Base-by-base conservation (phyloP, 2,113 vertebrate genomes). In the Melanerpes aurifrons region DNA sequence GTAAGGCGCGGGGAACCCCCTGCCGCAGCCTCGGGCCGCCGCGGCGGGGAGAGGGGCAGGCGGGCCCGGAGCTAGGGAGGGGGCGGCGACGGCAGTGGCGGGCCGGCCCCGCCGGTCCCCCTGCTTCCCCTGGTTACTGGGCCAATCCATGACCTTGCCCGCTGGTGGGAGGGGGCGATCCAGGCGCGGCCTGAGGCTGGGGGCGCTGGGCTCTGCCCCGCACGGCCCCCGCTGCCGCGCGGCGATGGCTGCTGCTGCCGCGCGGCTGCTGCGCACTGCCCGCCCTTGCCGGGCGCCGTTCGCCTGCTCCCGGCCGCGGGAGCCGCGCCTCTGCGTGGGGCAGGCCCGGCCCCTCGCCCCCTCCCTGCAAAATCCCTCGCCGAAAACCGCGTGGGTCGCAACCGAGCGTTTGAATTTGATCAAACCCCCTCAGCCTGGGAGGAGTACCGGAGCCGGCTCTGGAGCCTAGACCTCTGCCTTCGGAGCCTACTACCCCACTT, bases 1-100 rank as follows among this genome's bases (percentile, higher is more conserved):
- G 98, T 4, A 98, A 95, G 5, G 97, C 97, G 31, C 98, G 95
- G 0, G 86, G 79, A 13, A 97, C 43, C 86, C 31, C 98, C 94
- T 1, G 97, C 37, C 0, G 76, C 74, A 3, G 37, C 93, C 76
- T 97, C 93, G 24, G 59, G 50, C 37, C 59, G 47, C 31, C 4
- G 45, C 6, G 3, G 96, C 35, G 16, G 58, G 40, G 97, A 15
- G 24, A 95, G 87, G 20, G 28, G 25, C 3, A 12, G 29, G 66
- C 21, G 31, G 28, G 61, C 48, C 21, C 48, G 9, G 20, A 32
- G 57, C 4, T 25, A 10, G 57, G 3, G 57, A 19, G 31, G 31
- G 18, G 18, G 58, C 18, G 14, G 47, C 24, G 22, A 37, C 24
- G 26, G 47, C 29, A 3, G 17, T 4, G 24, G 25, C 40, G 31